Evolutionary conservation across 2,888 invertebrate species (phyloP).

Genomic region (Drosophila rellima): DNA sequence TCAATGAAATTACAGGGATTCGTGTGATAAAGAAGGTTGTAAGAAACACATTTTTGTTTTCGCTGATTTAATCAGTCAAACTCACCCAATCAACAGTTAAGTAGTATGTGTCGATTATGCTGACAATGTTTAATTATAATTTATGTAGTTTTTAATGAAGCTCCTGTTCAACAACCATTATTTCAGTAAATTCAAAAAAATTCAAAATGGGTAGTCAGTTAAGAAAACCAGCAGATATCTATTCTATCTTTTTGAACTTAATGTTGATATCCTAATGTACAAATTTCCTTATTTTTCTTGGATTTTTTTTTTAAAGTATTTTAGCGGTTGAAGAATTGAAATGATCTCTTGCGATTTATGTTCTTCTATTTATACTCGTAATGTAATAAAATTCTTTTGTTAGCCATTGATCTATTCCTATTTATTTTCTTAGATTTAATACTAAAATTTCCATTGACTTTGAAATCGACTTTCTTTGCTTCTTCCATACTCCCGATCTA

Average conservation of each 20-base stretch:
- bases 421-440: slow-evolving; percentile 1
- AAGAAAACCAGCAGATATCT: neutral
- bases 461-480: neutral
- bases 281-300: neutral
- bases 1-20: no score
- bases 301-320: neutral
- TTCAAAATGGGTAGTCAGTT: no score
- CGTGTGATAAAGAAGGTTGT: no score
- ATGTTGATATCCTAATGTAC: neutral
- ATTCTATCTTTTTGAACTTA: neutral
- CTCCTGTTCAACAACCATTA: no score
- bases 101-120: no score
- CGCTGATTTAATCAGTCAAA: no score
- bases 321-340: neutral
- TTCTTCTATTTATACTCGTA: slow-evolving; percentile 6
- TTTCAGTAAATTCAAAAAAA: no score
- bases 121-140: no score
- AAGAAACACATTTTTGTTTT: no score
- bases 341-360: neutral
- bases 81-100: no score
- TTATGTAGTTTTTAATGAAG: no score
- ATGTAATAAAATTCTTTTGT: neutral
- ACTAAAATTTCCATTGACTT: neutral
- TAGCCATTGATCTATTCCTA: neutral
- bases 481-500: neutral